Base-by-base conservation (phyloP, 2,888 invertebrate genomes). In the Orthosia gothica region DNA sequence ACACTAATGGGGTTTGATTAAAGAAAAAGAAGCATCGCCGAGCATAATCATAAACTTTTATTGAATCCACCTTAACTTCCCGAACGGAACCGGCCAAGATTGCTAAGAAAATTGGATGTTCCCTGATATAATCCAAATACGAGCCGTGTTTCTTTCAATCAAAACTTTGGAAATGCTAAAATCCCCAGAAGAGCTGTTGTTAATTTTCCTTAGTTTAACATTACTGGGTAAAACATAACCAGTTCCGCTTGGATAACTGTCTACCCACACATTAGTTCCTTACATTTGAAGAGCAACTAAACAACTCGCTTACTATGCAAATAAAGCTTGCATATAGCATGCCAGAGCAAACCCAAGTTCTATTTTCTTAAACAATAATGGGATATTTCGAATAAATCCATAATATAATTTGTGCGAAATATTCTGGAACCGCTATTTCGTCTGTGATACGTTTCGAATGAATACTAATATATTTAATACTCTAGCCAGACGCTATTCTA, bases 301-400 rank as follows among this genome's bases (percentile, higher is more conserved):
- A 90, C 89, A 90, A 89, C 91, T 90, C 90, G 89, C 90, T 92
- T 92, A 90, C 89, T 93, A 92, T 93, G 92, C 92, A 92, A 94
- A 93, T 93, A 92, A 91, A 92, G 84, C 88, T 83, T 87, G 86
- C 86, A 88, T 88, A 88, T 88, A 85, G 87, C 89, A 87, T 89
- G 89, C 88, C 89, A 85, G 86, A 81, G 80, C 82, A 89, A 87
- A 81, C 82, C 83, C 87, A 88, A 91, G 88, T 89, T 89, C 78
- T 86, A 86, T 88, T 89, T 82, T 89, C 88, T 87, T 85, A 79
- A 83, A 82, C 70, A 83, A 86, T 69, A 79, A 74, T 73, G 70
- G 79, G 76, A 76, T 79, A 82, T 75, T 79, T 76, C 68, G 75
- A 81, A 83, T 82, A 78, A 79, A 70, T 79, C 57, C 74, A 79